These are phyloP conservation scores for Drosophila sordidula DNA, from an alignment of 2,888 invertebrate species.

Conservation along the genomic window DNA sequence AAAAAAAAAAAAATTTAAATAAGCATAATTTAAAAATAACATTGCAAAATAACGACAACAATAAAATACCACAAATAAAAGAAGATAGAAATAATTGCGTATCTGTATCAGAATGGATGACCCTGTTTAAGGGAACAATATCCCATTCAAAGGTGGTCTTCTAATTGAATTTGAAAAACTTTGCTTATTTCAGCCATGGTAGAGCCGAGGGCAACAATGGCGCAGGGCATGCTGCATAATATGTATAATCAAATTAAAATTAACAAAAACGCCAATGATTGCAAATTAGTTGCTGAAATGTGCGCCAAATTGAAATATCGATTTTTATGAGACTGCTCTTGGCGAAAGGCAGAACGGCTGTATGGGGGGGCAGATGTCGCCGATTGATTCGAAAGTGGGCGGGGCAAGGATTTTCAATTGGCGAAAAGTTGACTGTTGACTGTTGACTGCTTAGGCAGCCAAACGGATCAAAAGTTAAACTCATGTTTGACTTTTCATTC, in stretches of 20 bases:
- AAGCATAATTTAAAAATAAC: too few species aligned
- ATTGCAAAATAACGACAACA: too few species aligned
- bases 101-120: slow-evolving; percentile 1
- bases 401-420: slow-evolving; percentile 32
- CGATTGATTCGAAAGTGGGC: slow-evolving; percentile 21
- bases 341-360: neutral
- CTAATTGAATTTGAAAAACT: slow-evolving; percentile 29
- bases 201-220: slow-evolving; percentile 8
- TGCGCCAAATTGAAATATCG: slow-evolving; percentile 67
- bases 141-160: slow-evolving; percentile 1
- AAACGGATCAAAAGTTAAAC: slow-evolving; percentile 79
- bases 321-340: slow-evolving; percentile 38
- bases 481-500: slow-evolving; percentile 80
- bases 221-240: slow-evolving; percentile 39
- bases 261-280: slow-evolving; percentile 72
- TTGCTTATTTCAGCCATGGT: slow-evolving; percentile 30
- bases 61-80: neutral
- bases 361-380: slow-evolving; percentile 8
- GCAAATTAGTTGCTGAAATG: slow-evolving; percentile 72
- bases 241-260: slow-evolving; percentile 73
- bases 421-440: slow-evolving; percentile 44
- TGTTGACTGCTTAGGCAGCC: slow-evolving; percentile 59
- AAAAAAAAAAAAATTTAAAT: too few species aligned
- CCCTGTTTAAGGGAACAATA: neutral
- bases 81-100: neutral